Evolutionary conservation across 64 coral and sea anemone genomes (phyloP).

Genomic region (Actinia equina): DNA sequence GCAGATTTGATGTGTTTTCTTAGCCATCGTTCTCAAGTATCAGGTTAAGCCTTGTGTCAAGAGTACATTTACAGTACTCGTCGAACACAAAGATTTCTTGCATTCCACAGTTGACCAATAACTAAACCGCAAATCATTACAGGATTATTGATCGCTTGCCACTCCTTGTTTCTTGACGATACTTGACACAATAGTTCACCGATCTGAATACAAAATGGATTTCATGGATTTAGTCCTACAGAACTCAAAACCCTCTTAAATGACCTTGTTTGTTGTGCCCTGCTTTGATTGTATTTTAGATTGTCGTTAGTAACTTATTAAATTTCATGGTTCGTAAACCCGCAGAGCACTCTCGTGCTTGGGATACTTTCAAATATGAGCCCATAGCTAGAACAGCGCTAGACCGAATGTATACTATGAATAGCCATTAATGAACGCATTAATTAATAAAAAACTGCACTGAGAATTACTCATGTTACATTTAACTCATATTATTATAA

Average conservation of each 20-base stretch:
- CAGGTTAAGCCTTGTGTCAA: slow-evolving; percentile 16
- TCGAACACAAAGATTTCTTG: slow-evolving; percentile 11
- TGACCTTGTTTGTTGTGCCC: neutral
- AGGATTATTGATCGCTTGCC: neutral
- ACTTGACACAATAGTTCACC: neutral
- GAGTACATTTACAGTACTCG: neutral
- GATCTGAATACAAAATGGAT: neutral
- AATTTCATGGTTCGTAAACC: neutral
- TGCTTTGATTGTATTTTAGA: neutral
- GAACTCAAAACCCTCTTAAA: neutral
- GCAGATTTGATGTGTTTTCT: neutral
- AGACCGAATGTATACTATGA: neutral
- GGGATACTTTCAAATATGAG: neutral
- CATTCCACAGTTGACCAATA: neutral
- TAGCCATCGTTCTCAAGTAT: neutral
- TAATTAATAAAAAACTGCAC: neutral
- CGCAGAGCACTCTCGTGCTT: neutral
- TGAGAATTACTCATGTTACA: too few relatives aligned
- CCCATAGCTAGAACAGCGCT: neutral
- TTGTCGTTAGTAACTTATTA: neutral
- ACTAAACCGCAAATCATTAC: neutral
- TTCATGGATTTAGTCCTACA: neutral
- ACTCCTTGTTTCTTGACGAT: neutral
- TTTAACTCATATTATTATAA: too few relatives aligned
- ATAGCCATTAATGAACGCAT: neutral